These are phyloP conservation scores for Phoebastria nigripes DNA, from an alignment of 2,797 vertebrate species.

Conservation along the genomic window DNA sequence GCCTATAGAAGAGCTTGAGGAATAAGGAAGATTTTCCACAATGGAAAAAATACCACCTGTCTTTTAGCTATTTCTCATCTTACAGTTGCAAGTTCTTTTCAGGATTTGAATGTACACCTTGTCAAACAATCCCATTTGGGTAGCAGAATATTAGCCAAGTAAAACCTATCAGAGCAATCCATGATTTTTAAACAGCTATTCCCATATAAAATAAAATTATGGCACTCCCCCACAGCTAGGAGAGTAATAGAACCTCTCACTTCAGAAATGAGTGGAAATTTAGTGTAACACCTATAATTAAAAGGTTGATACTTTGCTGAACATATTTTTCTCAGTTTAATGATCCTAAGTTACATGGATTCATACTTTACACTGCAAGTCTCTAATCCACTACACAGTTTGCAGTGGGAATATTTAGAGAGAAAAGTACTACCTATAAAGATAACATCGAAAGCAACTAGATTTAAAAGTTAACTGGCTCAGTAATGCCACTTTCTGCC, in stretches of 20 bases:
- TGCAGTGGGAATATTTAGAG: background rate
- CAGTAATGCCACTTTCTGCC: background rate
- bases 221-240: background rate
- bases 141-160: background rate
- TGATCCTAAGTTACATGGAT: background rate
- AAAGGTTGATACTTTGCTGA: background rate
- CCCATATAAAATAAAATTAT: background rate
- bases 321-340: background rate
- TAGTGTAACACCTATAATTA: slow-evolving; percentile 17
- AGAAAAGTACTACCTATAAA: background rate
- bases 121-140: background rate
- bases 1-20: background rate
- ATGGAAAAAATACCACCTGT: background rate
- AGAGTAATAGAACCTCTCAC: background rate
- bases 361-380: background rate
- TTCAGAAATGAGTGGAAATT: slow-evolving; percentile 8
- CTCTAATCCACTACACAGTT: background rate
- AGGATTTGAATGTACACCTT: background rate
- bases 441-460: background rate
- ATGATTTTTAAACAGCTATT: background rate
- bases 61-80: background rate
- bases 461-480: background rate
- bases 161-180: background rate
- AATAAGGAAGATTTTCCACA: background rate
- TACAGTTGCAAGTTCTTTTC: background rate